Percentiles rank a stretch among this genome's conserved stretches.
These are phyloP conservation scores for Phenganax marumi DNA, from an alignment of 92 coral and sea anemone species.

Conservation along the genomic window DNA sequence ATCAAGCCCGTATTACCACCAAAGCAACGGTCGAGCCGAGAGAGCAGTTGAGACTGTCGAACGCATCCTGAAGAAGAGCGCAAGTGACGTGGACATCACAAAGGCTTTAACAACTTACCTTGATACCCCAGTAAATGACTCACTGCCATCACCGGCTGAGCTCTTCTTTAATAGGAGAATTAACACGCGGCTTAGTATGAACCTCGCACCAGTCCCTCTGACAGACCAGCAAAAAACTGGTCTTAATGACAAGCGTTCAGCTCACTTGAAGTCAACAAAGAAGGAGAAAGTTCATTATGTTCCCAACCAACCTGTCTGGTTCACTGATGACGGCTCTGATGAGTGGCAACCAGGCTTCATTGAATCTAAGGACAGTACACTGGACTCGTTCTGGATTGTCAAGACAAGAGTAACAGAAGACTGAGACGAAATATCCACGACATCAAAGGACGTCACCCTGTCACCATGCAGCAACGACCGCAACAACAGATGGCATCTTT, in stretches of 20 bases:
- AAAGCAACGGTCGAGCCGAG: slow-evolving; percentile 58
- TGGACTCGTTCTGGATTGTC: slow-evolving; percentile 62
- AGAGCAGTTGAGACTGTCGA: slow-evolving; percentile 52
- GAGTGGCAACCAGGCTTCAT: slow-evolving; percentile 58
- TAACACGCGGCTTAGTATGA: slow-evolving; percentile 62
- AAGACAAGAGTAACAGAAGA: slow-evolving; percentile 53
- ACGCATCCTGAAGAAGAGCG: slow-evolving; percentile 53
- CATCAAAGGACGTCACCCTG: slow-evolving; percentile 58
- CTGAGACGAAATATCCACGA: slow-evolving; percentile 58
- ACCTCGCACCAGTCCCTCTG: slow-evolving; percentile 59
- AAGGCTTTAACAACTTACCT: slow-evolving; percentile 58
- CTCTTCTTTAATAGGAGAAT: slow-evolving; percentile 55
- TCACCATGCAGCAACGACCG: slow-evolving; percentile 48
- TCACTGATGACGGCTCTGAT: slow-evolving; percentile 61
- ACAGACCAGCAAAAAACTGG: slow-evolving; percentile 59
- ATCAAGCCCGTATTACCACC: slow-evolving; percentile 58
- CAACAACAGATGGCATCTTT: background rate
- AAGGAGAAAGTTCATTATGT: slow-evolving; percentile 46
- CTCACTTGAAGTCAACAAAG: slow-evolving; percentile 56
- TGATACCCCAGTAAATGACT: slow-evolving; percentile 58
- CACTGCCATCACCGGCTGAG: slow-evolving; percentile 55
- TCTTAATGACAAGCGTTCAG: slow-evolving; percentile 62
- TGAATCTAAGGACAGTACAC: slow-evolving; percentile 49
- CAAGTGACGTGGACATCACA: slow-evolving; percentile 55
- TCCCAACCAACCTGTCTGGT: slow-evolving; percentile 58